Evolutionary conservation across 2,797 vertebrate species (phyloP), one percentile per base, ranked within the genome.

Genomic region (Pipistrellus pygmaeus): DNA sequence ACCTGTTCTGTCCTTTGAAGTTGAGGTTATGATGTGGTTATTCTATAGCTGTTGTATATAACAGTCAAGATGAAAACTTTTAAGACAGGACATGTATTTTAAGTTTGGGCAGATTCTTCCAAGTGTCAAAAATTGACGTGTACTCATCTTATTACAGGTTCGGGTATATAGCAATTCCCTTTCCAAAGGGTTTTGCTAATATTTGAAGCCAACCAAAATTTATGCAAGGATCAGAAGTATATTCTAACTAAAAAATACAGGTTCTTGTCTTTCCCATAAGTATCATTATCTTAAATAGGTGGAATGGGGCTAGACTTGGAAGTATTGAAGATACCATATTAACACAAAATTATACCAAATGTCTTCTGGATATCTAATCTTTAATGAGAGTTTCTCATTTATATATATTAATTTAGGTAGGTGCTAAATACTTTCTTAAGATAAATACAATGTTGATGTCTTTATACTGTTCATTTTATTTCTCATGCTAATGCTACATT

Each of bases 191-290:
- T 86, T 92, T 57, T 68, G 64, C 82, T 77, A 81, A 73, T 82
- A 77, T 81, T 25, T 94, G 30, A 85, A 91, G 38, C 44, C 27
- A 73, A 32, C 23, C 53, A 73, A 93, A 95, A 88, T 78, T 73
- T 89, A 32, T 78, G 15, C 69, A 78, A 66, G 55, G 48, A 62
- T 68, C 20, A 53, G 32, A 91, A 77, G 10, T 72, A 87, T 41
- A 73, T 91, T 83, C 3, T 71, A 83, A 62, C 14, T 93, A 57
- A 83, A 78, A 78, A 85, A 41, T 68, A n/a, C n/a, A 88, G 57
- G 25, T 76, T 57, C 75, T 90, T 55, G 32, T 6, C 64, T 68
- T 41, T 12, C 30, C 18, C 14, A 41, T 53, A 73, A n/a, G 4
- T 7, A 76, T n/a, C 41, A 73, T 66, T 72, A 62, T 76, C 51